A percentile compares a stretch with the other conserved stretches of the same genome.
phyloP scores from a whole-genome alignment of 1,140 invertebrate genomes.

The Aculops lycopersici region DNA sequence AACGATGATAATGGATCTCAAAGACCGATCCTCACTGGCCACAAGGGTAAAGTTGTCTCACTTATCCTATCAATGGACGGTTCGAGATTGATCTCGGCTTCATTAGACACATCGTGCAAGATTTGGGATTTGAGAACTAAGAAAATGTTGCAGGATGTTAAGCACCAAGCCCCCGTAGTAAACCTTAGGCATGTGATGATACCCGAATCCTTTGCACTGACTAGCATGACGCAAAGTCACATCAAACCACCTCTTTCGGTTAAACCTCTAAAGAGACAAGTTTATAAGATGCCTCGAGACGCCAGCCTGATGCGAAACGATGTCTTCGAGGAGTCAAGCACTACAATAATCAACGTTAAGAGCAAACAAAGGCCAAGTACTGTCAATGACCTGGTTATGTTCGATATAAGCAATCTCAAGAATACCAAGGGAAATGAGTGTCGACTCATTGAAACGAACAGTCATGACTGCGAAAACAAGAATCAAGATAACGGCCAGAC shows the following conservation, averaged over 20 bases:
- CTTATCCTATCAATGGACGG: constrained; percentile 34
- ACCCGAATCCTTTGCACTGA: not conserved
- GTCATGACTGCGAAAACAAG: too few species aligned
- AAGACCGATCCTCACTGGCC: constrained; percentile 13
- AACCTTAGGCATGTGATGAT: not conserved
- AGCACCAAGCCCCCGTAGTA: not conserved
- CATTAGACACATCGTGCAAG: constrained; percentile 23
- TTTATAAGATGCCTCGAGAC: not conserved
- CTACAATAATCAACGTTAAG: not conserved
- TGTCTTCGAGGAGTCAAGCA: not conserved
- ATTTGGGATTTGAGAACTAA: not conserved
- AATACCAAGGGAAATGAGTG: not conserved
- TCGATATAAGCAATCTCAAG: not conserved
- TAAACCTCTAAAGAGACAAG: not conserved
- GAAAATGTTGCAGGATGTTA: not conserved
- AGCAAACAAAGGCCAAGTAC: not conserved
- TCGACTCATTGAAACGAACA: not conserved
- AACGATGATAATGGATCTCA: not conserved
- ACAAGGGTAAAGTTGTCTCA: constrained; percentile 24
- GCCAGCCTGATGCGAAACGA: not conserved
- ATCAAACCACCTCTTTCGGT: not conserved
- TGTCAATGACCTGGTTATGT: too few species aligned
- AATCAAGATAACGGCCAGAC: not conserved
- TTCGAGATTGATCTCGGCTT: constrained; percentile 31
- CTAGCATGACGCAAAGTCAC: not conserved